Conservation (phyloP, 1,140 invertebrate species). For the Cryptotermes secundus region DNA sequence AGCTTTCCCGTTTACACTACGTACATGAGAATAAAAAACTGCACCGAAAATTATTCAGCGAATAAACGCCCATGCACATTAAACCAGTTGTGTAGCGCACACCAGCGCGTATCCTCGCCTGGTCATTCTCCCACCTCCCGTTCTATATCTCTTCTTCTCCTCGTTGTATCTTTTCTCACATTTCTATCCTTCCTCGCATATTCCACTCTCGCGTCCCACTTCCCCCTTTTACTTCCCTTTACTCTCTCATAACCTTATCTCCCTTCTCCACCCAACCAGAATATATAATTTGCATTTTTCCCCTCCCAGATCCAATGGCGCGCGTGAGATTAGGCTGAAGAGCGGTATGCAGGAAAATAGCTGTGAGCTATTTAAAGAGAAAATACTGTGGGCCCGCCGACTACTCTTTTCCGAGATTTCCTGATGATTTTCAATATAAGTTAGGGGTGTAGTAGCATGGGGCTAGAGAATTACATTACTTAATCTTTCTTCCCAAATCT, state of each 20-base stretch:
- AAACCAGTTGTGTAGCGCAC: neutral
- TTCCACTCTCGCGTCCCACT: neutral
- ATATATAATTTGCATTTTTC: slow-evolving; percentile 20
- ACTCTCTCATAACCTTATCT: neutral
- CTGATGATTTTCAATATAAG: too few species aligned
- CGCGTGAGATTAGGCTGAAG: neutral
- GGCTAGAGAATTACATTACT: neutral
- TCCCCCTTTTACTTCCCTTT: neutral
- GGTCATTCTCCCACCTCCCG: neutral
- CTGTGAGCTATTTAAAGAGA: neutral
- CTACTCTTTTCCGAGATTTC: neutral
- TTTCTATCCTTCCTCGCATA: neutral
- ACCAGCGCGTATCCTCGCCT: neutral
- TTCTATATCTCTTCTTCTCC: neutral
- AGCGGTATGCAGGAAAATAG: too few species aligned
- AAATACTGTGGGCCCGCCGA: neutral
- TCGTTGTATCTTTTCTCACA: neutral
- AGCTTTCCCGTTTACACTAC: too few species aligned
- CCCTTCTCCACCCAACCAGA: neutral
- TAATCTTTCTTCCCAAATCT: neutral
- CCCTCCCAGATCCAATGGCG: neutral
- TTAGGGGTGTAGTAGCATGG: too few species aligned
- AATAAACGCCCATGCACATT: neutral
- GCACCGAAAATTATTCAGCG: neutral
- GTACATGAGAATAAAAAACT: too few species aligned